Evolutionary conservation across 2,113 vertebrate species (phyloP), one percentile per base, ranked within the genome.

Genomic region (Mystacornis crossleyi): DNA sequence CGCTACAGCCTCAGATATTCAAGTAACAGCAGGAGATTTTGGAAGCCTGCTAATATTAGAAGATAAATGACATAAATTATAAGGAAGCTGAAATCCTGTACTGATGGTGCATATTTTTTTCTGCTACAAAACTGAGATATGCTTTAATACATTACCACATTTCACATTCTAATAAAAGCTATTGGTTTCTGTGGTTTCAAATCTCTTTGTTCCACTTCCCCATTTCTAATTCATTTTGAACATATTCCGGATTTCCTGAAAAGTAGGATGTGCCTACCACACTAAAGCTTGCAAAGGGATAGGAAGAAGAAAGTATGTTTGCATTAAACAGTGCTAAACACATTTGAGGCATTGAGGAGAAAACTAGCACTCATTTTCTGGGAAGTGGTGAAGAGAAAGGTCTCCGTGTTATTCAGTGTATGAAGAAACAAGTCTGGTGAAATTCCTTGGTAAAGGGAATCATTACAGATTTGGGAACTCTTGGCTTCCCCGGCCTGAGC

Each of bases 11-110:
- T 86, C 45, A 77, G 62, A 65, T 60, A 93, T 80, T 92, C 84
- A 96, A 78, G 51, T 42, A 85, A 64, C 78, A 81, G 48, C 64
- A 90, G 79, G 67, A 83, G 36, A 62, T 66, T 94, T 78, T 83
- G 65, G 36, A 93, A 94, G 24, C 24, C 53, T 93, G 91, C 62
- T 89, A 89, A 86, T 92, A 94, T 67, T 73, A 90, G 72, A 92
- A 84, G 36, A 91, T 75, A 94, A 90, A 94, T 70, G 6, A 70
- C 70, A 78, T 70, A 91, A 96, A 91, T 93, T 89, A 96, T 64
- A 73, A 81, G 74, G 50, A 81, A 83, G 51, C 9, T 70, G 55
- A 70, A 91, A 94, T 78, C 47, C 40, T 90, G 38, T 70, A 47
- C 57, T 29, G 50, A 73, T 38, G 31, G 36, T 29, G n/a, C 33